These are phyloP conservation scores for Agrochola macilenta DNA, from an alignment of 2,888 invertebrate genomes.

Conservation along the genomic window DNA sequence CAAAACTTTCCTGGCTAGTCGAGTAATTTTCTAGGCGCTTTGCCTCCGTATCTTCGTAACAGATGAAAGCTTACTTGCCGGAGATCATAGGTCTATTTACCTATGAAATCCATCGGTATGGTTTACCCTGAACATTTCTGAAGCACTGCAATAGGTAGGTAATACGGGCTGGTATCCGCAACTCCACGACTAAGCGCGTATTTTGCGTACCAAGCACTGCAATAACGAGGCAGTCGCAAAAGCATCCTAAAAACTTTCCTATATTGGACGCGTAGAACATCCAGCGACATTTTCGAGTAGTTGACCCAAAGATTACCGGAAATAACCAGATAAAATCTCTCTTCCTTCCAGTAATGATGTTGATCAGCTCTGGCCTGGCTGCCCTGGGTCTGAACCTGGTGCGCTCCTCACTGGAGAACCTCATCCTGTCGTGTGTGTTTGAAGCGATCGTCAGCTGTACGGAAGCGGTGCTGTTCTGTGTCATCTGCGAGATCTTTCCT, in stretches of 20 bases:
- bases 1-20: not conserved
- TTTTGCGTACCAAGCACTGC: too few species aligned
- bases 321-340: too few species aligned
- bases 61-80: not conserved
- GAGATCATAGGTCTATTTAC: too few species aligned
- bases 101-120: not conserved
- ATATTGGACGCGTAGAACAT: too few species aligned
- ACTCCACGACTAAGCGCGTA: too few species aligned
- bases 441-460: conserved; percentile 91
- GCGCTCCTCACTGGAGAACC: conserved; percentile 88
- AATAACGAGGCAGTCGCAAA: too few species aligned
- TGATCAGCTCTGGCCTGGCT: conserved; percentile 89
- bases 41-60: not conserved
- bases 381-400: conserved; percentile 90
- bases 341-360: conserved; percentile 88
- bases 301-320: too few species aligned
- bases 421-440: conserved; percentile 90
- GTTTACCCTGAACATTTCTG: too few species aligned
- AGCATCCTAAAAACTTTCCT: too few species aligned
- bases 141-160: too few species aligned
- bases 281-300: too few species aligned
- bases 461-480: conserved; percentile 91
- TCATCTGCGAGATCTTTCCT: conserved; percentile 91
- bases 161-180: too few species aligned
- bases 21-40: not conserved